phyloP scores from a whole-genome alignment of 2,888 invertebrate species.

The Poecilus cupreus region DNA sequence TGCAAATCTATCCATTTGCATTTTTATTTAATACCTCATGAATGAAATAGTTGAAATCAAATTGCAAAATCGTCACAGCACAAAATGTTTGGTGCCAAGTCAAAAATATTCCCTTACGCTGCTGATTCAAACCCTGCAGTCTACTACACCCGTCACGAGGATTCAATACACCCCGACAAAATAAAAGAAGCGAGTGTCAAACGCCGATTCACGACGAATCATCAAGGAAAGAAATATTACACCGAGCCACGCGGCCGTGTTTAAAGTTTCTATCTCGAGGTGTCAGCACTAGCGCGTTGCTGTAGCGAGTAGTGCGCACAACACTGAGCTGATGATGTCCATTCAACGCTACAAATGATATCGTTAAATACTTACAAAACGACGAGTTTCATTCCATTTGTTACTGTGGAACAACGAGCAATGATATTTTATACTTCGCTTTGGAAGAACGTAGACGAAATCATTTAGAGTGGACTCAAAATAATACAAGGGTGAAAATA shows the following conservation, averaged over 20 bases:
- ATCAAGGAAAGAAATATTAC: slow-evolving; percentile 42
- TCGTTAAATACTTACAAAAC: slow-evolving; percentile 22
- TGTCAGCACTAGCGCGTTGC: slow-evolving; percentile 26
- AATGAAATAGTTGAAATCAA: too few species aligned
- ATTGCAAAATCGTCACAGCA: too few species aligned
- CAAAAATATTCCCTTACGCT: background rate
- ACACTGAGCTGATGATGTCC: slow-evolving; percentile 23
- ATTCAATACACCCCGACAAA: background rate
- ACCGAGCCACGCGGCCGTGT: background rate
- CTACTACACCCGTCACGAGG: background rate
- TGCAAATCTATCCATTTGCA: too few species aligned
- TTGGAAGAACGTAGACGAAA: background rate
- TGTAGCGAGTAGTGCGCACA: background rate
- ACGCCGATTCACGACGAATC: slow-evolving; percentile 17
- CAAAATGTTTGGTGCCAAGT: background rate
- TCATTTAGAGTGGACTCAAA: too few species aligned
- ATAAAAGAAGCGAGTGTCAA: slow-evolving; percentile 24
- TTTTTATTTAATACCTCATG: too few species aligned
- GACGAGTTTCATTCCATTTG: background rate
- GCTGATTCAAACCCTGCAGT: background rate
- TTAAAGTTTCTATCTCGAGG: slow-evolving; percentile 33
- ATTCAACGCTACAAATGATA: slow-evolving; percentile 22
- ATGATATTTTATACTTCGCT: background rate
- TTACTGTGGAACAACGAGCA: background rate
- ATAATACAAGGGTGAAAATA: too few species aligned